phyloP scores from a whole-genome alignment of 2,113 vertebrate genomes.

The Zosterops borbonicus region DNA sequence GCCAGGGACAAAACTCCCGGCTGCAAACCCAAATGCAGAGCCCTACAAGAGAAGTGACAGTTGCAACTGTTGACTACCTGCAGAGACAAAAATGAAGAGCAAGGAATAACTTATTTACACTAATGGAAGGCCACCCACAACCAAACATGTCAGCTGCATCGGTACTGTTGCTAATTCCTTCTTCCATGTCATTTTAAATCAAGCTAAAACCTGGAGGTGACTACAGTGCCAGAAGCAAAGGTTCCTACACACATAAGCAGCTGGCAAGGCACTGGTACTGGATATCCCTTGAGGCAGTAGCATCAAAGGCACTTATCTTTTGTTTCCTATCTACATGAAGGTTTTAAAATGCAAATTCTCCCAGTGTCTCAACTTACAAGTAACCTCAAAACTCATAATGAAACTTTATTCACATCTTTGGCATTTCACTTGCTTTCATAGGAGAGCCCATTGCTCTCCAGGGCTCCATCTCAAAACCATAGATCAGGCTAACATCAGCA shows the following conservation, averaged over 20 bases:
- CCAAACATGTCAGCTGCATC: background rate
- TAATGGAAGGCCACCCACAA: background rate
- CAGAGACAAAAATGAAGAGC: background rate
- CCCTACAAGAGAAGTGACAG: background rate
- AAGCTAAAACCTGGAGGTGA: background rate
- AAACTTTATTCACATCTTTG: constrained; percentile 3
- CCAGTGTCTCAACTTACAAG: background rate
- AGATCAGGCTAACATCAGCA: background rate
- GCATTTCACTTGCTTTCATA: background rate
- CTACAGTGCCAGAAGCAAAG: background rate
- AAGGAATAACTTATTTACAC: background rate
- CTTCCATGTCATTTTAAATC: constrained; percentile 24
- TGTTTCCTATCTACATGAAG: background rate
- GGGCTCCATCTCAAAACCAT: background rate
- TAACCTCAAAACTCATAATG: background rate
- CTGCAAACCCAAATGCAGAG: background rate
- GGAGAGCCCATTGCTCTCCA: background rate
- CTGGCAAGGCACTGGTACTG: background rate
- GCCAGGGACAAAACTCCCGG: background rate
- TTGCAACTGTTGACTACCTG: background rate
- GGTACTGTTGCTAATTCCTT: background rate
- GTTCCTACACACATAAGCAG: background rate
- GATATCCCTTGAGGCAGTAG: background rate
- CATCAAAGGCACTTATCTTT: background rate
- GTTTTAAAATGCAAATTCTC: background rate